Evolutionary conservation across 2,797 vertebrate species (phyloP), one percentile per base, ranked within the genome.

Genomic region (Rousettus madagascariensis): DNA sequence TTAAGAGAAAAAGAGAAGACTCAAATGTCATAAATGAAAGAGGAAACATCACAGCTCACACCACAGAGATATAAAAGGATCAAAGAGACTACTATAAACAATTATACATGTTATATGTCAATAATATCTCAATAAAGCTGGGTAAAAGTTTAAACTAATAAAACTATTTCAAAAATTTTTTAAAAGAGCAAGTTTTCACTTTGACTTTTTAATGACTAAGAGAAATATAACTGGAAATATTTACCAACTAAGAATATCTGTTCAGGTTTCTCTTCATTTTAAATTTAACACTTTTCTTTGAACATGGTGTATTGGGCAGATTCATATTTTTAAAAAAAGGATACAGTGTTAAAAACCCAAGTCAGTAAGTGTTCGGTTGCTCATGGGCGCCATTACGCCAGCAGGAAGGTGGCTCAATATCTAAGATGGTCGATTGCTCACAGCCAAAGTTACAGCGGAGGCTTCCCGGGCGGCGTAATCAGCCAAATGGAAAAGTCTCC

Each of bases 251-350:
- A 94, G 26, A 86, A 41, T 28, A 51, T 91, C 49, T 88, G 49
- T 92, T 96, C n/a, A 36, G 24, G 38, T 86, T 87, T 92, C 10
- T 79, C 55, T 77, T 85, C 43, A 69, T 79, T 91, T 95, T 90
- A 86, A 84, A 90, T 75, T 74, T 75, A 80, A 38, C 82, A 57
- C 49, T 82, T 96, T 65, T 91, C 79, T 86, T 82, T 68, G 28
- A 82, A 59, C 16, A 89, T 46, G 49, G 46, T 75, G 57, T 65
- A 94, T 71, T 92, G 59, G 30, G 13, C 26, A 69, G 28, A 88
- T 78, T 86, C 33, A 59, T n/a, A 80, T 63, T 94, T 63, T 94
- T 69, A 5, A 12, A 84, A 83, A 86, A 94, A 36, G 63, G 28
- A 17, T 75, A 51, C 17, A 4, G 30, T 82, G 17, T 75, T 91